Evolutionary conservation across 2,888 invertebrate species (phyloP).

Genomic region (Volucella bombylans): DNA sequence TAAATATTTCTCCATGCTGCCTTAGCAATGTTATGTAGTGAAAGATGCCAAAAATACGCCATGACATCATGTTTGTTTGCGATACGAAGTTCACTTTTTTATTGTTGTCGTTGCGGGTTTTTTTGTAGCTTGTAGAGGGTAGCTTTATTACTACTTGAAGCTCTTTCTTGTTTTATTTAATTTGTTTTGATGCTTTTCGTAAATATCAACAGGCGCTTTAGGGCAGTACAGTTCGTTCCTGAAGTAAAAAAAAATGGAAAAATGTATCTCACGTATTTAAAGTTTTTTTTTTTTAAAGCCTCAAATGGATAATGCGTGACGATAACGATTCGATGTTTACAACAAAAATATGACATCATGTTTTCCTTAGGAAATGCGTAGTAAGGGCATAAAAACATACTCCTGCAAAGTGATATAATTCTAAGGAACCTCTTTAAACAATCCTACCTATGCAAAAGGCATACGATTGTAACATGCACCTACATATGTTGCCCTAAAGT

Average conservation of each 20-base stretch:
- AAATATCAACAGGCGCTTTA: neutral
- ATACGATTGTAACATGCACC: slow-evolving; percentile 32
- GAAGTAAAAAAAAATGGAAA: neutral
- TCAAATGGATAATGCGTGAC: slow-evolving; percentile 28
- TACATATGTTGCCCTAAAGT: too few relatives aligned
- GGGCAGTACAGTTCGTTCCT: neutral
- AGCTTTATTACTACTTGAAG: neutral
- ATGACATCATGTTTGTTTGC: slow-evolving; percentile 69
- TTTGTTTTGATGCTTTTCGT: too few relatives aligned
- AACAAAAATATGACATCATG: slow-evolving; percentile 53
- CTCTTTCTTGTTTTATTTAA: neutral
- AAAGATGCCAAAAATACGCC: slow-evolving; percentile 69
- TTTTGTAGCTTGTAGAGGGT: slow-evolving; percentile 16
- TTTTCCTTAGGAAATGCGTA: slow-evolving; percentile 49
- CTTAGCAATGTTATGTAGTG: slow-evolving; percentile 37
- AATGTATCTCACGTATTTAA: neutral
- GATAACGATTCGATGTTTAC: neutral
- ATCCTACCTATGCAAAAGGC: neutral
- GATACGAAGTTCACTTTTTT: slow-evolving; percentile 58
- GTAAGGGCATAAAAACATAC: slow-evolving; percentile 19
- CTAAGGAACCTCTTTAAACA: slow-evolving; percentile 6
- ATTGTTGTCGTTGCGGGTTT: slow-evolving; percentile 16
- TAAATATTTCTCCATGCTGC: slow-evolving; percentile 17
- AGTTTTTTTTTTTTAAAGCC: slow-evolving; percentile 33
- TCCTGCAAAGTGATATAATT: slow-evolving; percentile 45